Conservation (phyloP, 2,797 vertebrate species). For the Sebastes iracundus region DNA sequence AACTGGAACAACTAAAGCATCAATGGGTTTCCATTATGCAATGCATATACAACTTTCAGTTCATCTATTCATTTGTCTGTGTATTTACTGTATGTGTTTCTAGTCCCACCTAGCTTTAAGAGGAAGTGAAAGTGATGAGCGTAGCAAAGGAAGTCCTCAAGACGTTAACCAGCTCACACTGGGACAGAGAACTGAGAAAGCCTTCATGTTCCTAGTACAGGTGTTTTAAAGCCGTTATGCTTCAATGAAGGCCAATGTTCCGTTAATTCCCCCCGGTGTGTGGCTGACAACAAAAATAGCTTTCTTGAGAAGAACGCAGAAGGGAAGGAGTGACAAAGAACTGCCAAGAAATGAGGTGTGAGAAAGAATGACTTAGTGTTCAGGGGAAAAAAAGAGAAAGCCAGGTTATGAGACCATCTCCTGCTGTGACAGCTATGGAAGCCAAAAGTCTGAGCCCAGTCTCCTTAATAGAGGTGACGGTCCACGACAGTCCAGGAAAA, state of each 20-base stretch:
- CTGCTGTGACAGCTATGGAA: constrained; percentile 6
- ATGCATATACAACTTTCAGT: not conserved
- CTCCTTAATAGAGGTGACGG: not conserved
- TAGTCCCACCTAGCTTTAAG: not conserved
- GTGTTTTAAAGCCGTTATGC: not conserved
- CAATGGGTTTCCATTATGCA: not conserved
- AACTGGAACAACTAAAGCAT: not conserved
- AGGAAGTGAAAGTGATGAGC: constrained; percentile 57
- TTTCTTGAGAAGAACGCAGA: not conserved
- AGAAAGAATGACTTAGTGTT: not conserved
- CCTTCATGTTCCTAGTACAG: not conserved
- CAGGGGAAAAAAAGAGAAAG: not conserved
- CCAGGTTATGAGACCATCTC: not conserved
- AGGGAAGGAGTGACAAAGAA: not conserved
- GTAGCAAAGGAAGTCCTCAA: not conserved
- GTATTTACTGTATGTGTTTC: not conserved
- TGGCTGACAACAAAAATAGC: not conserved
- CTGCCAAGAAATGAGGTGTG: not conserved
- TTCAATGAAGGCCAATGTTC: not conserved
- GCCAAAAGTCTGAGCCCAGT: not conserved
- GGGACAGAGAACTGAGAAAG: constrained; percentile 1
- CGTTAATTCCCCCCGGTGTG: constrained; percentile 7
- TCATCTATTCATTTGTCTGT: not conserved
- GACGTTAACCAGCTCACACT: not conserved
- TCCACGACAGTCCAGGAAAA: not conserved